Evolutionary conservation across 2,888 invertebrate species (phyloP), one percentile per base, ranked within the genome.

Genomic region (Drosophila paramelanica): DNA sequence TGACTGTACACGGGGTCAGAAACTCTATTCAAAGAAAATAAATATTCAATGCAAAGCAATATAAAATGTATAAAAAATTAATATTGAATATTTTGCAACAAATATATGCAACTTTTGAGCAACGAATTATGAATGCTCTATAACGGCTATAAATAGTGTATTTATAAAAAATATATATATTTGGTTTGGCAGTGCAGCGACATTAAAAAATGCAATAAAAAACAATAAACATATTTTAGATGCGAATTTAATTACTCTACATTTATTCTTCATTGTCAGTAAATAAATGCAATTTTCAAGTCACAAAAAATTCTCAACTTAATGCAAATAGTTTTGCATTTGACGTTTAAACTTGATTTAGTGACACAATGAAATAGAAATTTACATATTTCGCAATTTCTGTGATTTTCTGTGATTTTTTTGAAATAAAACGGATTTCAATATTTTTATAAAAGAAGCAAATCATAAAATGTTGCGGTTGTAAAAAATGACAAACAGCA

Each of bases 111-210:
- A 5, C 7, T 25, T 0, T 23, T 3, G 3, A 27, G 2, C 1
- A 13, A 2, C 25, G 42, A 62, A 42, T 13, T 6, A 0, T n/a
- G n/a, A 51, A 51, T 65, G 20, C 51, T 43, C 65, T 64, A 6
- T 45, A 1, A 13, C 10, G 2, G 5, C 1, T 14, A 3, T 17
- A 13, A 14, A 14, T 4, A 23, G 4, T 23, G 4, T 23, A 4
- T 23, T 23, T 23, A 23, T 23, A 4, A 23, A 23, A 23, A 23
- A 4, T 3, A 23, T 23, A 23, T 23, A 23, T 23, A 23, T 23
- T 23, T 23, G 3, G 3, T 23, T 23, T 23, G 4, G 4, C 23
- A 23, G 4, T 1, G 2, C 23, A 23, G 4, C 23, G 0, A 23
- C 3, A 23, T 23, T 4, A 4, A 23, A 23, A 23, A 4, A n/a